Base-by-base conservation (phyloP, 2,888 invertebrate genomes). In the Lithophane socia region DNA sequence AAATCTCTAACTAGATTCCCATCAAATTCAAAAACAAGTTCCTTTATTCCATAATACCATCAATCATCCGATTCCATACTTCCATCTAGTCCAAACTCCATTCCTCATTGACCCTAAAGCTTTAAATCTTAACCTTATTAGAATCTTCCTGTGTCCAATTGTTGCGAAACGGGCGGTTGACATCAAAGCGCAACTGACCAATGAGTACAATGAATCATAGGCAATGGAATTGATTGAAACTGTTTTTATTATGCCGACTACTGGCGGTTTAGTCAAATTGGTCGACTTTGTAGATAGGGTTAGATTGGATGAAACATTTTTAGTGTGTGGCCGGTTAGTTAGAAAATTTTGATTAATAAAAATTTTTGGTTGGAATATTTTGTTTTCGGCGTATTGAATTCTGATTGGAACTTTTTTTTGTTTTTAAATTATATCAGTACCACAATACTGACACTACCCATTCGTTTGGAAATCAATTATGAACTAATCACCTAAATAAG, bases 121-220 rank as follows among this genome's bases (percentile, higher is more conserved):
- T 92, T 92, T 92, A 95, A 96, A 96, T 96, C 96, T 93, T 94
- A 94, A 95, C 93, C 94, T 93, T 92, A 95, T 96, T 96, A 96
- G 94, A 92, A 93, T 93, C 94, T 95, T 95, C 96, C 95, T 95
- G 95, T 92, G 89, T 86, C 86, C 88, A 89, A 94, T 92, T 93
- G 92, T 94, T 93, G 93, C 92, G 91, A 94, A 95, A 95, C 90
- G 90, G 85, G 89, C 93, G 92, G 88, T 92, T 88, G 86, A 90
- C 91, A 87, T 95, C 94, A 94, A 94, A 92, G 63, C 77, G 88
- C 91, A 86, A 87, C 86, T 85, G 90, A 87, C 93, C 92, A 95
- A 94, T 95, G 91, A 92, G 88, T 88, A 83, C 86, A 83, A 79
- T 94, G 94, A 95, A 92, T 95, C 95, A 95, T 92, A 87, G 87